Evolutionary conservation across 2,797 vertebrate species (phyloP).

Genomic region (Coregonus sp.): DNA sequence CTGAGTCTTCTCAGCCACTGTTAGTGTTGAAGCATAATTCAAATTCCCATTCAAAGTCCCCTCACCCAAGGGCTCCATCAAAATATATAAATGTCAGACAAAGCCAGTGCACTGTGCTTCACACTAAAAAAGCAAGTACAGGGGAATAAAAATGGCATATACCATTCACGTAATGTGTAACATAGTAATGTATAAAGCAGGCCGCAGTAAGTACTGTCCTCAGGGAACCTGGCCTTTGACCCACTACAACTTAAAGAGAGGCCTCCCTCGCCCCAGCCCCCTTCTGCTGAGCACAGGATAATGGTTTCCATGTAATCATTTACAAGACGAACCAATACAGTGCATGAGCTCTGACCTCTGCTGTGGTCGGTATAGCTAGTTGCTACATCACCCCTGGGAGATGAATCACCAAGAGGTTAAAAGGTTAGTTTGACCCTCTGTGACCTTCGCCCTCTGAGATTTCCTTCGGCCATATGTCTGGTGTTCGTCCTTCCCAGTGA

Average conservation of each 20-base stretch:
- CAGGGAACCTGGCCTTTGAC: conserved; percentile 6
- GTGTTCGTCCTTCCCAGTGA: neutral
- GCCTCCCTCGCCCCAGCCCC: neutral
- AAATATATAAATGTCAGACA: neutral
- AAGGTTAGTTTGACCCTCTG: conserved; percentile 62
- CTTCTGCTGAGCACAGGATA: conserved; percentile 19
- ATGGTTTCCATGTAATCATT: conserved; percentile 28
- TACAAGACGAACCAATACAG: conserved; percentile 56
- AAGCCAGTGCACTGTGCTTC: neutral
- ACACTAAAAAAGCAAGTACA: neutral
- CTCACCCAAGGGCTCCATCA: neutral
- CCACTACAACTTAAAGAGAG: neutral
- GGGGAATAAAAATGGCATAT: neutral
- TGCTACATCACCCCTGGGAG: conserved; percentile 58
- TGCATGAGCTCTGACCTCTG: conserved; percentile 52
- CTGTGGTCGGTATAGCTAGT: conserved; percentile 47
- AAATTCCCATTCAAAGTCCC: conserved; percentile 36
- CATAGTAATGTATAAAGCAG: neutral
- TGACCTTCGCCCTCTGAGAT: conserved; percentile 62
- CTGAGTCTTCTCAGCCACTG: conserved; percentile 22
- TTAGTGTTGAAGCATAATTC: conserved; percentile 32
- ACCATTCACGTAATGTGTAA: neutral
- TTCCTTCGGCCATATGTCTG: conserved; percentile 61
- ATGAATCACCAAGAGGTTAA: conserved; percentile 62
- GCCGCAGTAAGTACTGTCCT: neutral